phyloP scores from a whole-genome alignment of 2,113 vertebrate genomes.

The Turnix velox region DNA sequence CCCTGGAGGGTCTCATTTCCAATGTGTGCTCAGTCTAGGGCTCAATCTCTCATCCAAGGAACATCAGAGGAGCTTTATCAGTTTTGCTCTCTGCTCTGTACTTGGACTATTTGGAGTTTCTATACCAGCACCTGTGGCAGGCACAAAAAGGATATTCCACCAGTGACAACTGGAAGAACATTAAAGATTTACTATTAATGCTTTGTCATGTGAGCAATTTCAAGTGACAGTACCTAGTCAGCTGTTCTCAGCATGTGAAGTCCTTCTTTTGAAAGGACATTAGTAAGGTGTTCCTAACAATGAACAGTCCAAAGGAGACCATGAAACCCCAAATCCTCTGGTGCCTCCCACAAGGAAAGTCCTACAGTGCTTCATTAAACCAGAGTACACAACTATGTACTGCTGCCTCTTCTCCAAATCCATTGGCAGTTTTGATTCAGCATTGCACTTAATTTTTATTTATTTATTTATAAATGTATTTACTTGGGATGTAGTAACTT shows the following conservation, averaged over 20 bases:
- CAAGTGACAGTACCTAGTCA: neutral
- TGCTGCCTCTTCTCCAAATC: neutral
- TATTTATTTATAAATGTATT: neutral
- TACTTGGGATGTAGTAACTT: neutral
- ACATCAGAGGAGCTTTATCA: neutral
- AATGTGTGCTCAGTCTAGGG: neutral
- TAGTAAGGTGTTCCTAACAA: neutral
- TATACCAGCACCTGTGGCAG: neutral
- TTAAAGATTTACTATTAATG: neutral
- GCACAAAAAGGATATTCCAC: neutral
- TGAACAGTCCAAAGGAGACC: neutral
- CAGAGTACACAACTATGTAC: neutral
- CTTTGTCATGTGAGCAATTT: neutral
- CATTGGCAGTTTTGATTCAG: neutral
- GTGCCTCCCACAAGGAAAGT: neutral
- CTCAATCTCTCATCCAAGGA: neutral
- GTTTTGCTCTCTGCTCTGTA: neutral
- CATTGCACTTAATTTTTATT: neutral
- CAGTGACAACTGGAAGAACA: neutral
- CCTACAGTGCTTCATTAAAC: neutral
- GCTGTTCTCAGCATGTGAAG: neutral
- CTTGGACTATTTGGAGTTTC: neutral
- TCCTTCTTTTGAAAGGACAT: neutral
- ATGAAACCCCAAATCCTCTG: neutral
- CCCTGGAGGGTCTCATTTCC: neutral